Conservation (phyloP, 2,888 invertebrate species). For the Philereme vetulata region DNA sequence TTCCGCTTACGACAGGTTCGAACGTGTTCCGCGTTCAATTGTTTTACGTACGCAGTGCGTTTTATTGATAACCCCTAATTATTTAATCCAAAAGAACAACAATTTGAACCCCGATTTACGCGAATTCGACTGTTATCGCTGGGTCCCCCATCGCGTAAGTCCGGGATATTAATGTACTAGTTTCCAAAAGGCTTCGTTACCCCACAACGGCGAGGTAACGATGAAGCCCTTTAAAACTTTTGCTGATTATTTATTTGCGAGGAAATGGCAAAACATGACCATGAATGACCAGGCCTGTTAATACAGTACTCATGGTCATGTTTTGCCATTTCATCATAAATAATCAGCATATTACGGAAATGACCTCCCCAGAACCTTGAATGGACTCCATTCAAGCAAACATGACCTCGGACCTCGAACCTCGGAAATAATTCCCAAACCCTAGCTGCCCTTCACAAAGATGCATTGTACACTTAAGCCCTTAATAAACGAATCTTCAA, state of each 20-base stretch:
- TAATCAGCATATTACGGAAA: slow-evolving; percentile 14
- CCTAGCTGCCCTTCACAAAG: slow-evolving; percentile 42
- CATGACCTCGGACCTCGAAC: slow-evolving; percentile 1
- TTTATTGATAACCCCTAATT: no score
- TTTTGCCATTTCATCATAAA: slow-evolving; percentile 14
- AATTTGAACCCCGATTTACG: no score
- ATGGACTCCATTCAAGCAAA: slow-evolving; percentile 4
- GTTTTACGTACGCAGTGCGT: no score
- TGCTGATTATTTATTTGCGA: slow-evolving; percentile 17
- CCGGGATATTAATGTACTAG: no score
- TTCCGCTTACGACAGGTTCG: no score
- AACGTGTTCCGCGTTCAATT: no score
- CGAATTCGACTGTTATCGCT: no score
- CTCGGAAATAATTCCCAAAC: slow-evolving; percentile 29
- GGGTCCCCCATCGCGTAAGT: no score
- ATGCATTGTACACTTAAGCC: slow-evolving; percentile 47
- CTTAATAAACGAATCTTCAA: slow-evolving; percentile 50
- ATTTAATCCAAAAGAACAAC: no score
- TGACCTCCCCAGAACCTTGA: slow-evolving; percentile 24
- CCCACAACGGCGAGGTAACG: no score
- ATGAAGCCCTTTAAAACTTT: no score
- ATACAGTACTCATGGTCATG: slow-evolving; percentile 10
- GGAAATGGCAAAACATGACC: slow-evolving; percentile 17
- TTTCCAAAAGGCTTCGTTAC: no score
- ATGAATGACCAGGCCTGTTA: neutral